phyloP scores from a whole-genome alignment of 1,140 invertebrate species.

The Saccostrea glomerata region DNA sequence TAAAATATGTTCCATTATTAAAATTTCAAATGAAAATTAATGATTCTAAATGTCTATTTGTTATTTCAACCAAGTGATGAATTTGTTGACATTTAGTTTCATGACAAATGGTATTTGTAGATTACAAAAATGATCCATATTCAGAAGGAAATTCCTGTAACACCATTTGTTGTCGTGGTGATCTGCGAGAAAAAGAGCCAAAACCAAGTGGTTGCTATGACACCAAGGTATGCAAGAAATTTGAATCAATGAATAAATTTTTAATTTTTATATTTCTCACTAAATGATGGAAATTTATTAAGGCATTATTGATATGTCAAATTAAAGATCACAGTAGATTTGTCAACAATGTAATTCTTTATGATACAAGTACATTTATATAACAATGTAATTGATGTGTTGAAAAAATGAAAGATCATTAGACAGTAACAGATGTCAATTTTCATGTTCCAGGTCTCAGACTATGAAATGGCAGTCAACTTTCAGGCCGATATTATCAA shows the following conservation, averaged over 20 bases:
- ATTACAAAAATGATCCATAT: constrained; percentile 75
- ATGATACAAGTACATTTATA: neutral
- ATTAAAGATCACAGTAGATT: neutral
- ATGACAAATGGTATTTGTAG: constrained; percentile 58
- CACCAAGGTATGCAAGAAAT: constrained; percentile 69
- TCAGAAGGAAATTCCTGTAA: constrained; percentile 72
- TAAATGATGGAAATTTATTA: constrained; percentile 2
- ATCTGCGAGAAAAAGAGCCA: constrained; percentile 60
- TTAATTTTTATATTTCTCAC: neutral
- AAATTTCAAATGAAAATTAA: neutral
- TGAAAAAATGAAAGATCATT: neutral
- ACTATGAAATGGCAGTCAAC: constrained; percentile 72
- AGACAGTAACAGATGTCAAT: neutral
- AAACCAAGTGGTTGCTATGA: constrained; percentile 75
- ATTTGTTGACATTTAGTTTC: constrained; percentile 3
- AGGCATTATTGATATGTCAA: neutral
- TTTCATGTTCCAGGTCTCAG: constrained; percentile 68
- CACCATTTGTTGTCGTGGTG: constrained; percentile 76
- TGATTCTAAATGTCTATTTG: neutral
- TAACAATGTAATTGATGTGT: neutral
- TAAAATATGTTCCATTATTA: no score
- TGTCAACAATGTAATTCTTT: neutral
- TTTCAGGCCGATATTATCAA: constrained; percentile 72
- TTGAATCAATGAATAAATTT: neutral
- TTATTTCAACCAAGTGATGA: neutral